Evolutionary conservation across 2,888 invertebrate genomes (phyloP).

Genomic region (Pachydiplax longipennis): DNA sequence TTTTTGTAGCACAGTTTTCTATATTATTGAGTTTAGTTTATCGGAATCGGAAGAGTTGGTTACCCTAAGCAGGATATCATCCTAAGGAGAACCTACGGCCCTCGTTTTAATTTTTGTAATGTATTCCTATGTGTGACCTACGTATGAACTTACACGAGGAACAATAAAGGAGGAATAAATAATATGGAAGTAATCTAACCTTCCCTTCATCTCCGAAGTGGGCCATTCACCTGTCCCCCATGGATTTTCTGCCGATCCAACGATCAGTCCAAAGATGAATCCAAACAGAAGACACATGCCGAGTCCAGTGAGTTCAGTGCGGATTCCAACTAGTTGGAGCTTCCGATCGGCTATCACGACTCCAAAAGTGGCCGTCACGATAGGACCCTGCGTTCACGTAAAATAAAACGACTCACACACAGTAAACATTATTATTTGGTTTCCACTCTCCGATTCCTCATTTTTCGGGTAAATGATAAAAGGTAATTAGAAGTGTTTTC

Average conservation of each 20-base stretch:
- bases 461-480: too few species aligned
- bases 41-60: too few species aligned
- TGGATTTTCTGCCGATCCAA: slow-evolving; percentile 77
- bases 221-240: slow-evolving; percentile 81
- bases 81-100: too few species aligned
- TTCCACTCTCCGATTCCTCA: background rate
- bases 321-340: slow-evolving; percentile 74
- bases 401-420: background rate
- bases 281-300: slow-evolving; percentile 78
- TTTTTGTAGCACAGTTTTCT: too few species aligned
- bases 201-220: slow-evolving; percentile 79
- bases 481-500: too few species aligned
- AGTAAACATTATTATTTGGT: background rate
- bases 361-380: slow-evolving; percentile 87
- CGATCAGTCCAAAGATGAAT: slow-evolving; percentile 78
- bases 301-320: slow-evolving; percentile 74
- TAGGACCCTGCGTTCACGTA: slow-evolving; percentile 68
- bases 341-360: slow-evolving; percentile 77
- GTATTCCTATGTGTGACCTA: too few species aligned
- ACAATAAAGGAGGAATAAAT: too few species aligned
- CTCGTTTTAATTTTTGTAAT: too few species aligned
- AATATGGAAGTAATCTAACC: slow-evolving; percentile 60
- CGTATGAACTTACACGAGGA: too few species aligned
- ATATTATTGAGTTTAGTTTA: too few species aligned
- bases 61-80: too few species aligned